A percentile compares a stretch with the other conserved stretches of the same genome.
These are phyloP conservation scores for Nycticryphes semicollaris DNA, from an alignment of 2,113 vertebrate genomes.

Conservation along the genomic window DNA sequence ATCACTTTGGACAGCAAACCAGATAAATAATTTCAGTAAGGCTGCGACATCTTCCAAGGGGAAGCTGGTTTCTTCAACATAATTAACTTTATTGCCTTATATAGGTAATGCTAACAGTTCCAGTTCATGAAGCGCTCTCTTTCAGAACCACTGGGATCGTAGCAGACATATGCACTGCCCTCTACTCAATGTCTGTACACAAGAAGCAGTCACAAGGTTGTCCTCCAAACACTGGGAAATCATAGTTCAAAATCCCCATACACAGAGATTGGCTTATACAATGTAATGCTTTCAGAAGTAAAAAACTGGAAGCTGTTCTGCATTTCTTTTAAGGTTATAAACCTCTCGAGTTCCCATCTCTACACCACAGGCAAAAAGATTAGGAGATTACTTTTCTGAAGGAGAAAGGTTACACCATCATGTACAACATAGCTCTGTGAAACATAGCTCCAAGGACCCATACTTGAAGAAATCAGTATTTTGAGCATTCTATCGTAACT, in stretches of 20 bases:
- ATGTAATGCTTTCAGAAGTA: background rate
- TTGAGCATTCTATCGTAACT: background rate
- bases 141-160: background rate
- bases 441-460: background rate
- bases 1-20: background rate
- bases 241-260: background rate
- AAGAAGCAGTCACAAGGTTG: background rate
- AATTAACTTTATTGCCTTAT: background rate
- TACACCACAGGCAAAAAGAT: background rate
- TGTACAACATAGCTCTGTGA: background rate
- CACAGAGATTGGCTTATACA: background rate
- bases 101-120: background rate
- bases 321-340: background rate
- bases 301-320: background rate
- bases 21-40: background rate
- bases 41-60: background rate
- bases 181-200: background rate
- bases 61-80: background rate
- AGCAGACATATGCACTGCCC: background rate
- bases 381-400: background rate
- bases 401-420: background rate
- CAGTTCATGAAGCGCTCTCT: background rate
- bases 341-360: background rate
- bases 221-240: background rate
- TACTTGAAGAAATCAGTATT: background rate